Evolutionary conservation across 2,888 invertebrate genomes (phyloP).

Genomic region (Gnatocerus cornutus): DNA sequence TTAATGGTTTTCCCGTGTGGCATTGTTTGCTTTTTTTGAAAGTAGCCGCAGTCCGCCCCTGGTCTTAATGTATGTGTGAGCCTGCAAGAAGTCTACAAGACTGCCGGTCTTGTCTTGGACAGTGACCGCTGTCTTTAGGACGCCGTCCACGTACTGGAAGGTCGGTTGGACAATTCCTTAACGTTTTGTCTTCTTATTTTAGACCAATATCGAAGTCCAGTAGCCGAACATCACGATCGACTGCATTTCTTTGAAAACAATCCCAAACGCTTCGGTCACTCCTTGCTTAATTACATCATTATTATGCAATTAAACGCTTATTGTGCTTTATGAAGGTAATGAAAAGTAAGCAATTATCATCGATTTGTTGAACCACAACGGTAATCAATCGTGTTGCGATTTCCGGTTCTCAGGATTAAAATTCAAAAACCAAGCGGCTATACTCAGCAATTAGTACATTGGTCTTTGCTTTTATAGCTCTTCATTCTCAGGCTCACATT

Average conservation of each 20-base stretch:
- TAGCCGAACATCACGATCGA: slow-evolving; percentile 30
- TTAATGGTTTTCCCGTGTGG: slow-evolving; percentile 42
- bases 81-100: slow-evolving; percentile 64
- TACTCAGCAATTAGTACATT: slow-evolving; percentile 17
- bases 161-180: slow-evolving; percentile 63
- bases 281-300: slow-evolving; percentile 22
- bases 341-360: slow-evolving; percentile 27
- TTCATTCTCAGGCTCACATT: not conserved
- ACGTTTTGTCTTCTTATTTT: slow-evolving; percentile 56
- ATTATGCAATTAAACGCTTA: slow-evolving; percentile 25
- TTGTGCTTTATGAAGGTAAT: slow-evolving; percentile 14
- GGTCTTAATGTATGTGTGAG: slow-evolving; percentile 67
- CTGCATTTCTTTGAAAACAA: slow-evolving; percentile 36
- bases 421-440: slow-evolving; percentile 14
- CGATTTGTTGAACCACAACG: slow-evolving; percentile 20
- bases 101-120: slow-evolving; percentile 59
- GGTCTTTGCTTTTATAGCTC: not conserved
- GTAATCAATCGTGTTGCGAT: slow-evolving; percentile 4
- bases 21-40: slow-evolving; percentile 44
- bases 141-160: slow-evolving; percentile 64
- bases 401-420: slow-evolving; percentile 37
- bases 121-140: slow-evolving; percentile 58
- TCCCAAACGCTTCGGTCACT: slow-evolving; percentile 28
- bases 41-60: slow-evolving; percentile 42
- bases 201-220: slow-evolving; percentile 52